Base-by-base conservation (phyloP, 2,888 invertebrate genomes). In the Clunio marinus region DNA sequence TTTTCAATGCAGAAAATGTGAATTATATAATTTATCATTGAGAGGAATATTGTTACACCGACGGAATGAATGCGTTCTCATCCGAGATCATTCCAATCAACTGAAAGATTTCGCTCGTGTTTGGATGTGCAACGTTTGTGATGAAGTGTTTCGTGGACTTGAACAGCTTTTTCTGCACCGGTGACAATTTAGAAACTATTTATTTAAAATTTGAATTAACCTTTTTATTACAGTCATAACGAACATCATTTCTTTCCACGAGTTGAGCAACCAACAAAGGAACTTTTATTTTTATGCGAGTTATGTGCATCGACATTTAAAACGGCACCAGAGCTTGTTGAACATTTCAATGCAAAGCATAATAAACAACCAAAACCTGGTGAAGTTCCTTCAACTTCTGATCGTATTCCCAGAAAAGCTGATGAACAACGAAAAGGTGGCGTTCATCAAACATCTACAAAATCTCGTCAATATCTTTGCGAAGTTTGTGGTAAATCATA, bases 401-500 rank as follows among this genome's bases (percentile, higher is more conserved):
- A 20, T 2, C 63, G 63, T 13, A n/a, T 27, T 46, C 25, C 13
- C 20, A n/a, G n/a, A n/a, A 63, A 63, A 10, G 37, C 41, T 1
- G 45, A 45, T 10, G 10, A 27, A 25, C 15, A 37, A 2, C 45
- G 46, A 13, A 24, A 20, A 5, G 63, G 63, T 15, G 63, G 46
- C 1, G 45, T 45, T 28, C 46, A 63, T 46, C 63, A 74, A 5
- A 71, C 68, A 2, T 68, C 70, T 8, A 72, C 74, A 0, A 76
- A 76, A 57, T 71, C 74, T 25, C 75, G 79, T 20, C 83, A 82
- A 27, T 83, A 82, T 72, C 78, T 83, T 4, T 85, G 85, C 71
- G 85, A 85, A 72, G 81, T 84, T 55, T 85, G 85, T 71, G 84
- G 84, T n/a, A 80, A 83, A 70, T 82, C 83, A 3, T 83, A 83